Evolutionary conservation across 2,797 vertebrate genomes (phyloP).

Genomic region (Diplodus puntazzo): DNA sequence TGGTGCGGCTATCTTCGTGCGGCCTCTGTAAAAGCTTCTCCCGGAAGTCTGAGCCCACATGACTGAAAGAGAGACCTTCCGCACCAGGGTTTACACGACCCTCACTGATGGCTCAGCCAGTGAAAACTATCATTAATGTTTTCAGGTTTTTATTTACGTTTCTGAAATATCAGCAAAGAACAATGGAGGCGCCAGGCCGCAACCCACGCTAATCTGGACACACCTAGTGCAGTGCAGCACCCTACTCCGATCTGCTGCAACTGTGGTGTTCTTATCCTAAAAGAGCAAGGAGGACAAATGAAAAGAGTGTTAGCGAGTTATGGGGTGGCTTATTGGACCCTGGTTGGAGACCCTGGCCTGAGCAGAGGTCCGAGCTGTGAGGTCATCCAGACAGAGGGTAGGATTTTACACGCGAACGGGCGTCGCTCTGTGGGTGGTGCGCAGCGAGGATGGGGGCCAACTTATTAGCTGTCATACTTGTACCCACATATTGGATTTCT

Average conservation of each 20-base stretch:
- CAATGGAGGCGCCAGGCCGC: slow-evolving; percentile 76
- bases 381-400: slow-evolving; percentile 66
- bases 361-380: slow-evolving; percentile 64
- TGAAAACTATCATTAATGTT: slow-evolving; percentile 66
- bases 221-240: slow-evolving; percentile 59
- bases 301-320: slow-evolving; percentile 58
- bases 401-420: slow-evolving; percentile 60
- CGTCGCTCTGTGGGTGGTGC: slow-evolving; percentile 76
- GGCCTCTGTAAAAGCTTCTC: slow-evolving; percentile 60
- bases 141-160: slow-evolving; percentile 27
- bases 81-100: slow-evolving; percentile 58
- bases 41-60: slow-evolving; percentile 59
- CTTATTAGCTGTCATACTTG: slow-evolving; percentile 80
- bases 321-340: slow-evolving; percentile 55
- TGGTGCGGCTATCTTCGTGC: slow-evolving; percentile 56
- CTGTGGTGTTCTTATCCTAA: slow-evolving; percentile 35
- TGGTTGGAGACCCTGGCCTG: slow-evolving; percentile 52
- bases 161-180: slow-evolving; percentile 79
- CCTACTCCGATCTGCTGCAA: slow-evolving; percentile 40
- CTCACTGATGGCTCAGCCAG: slow-evolving; percentile 52
- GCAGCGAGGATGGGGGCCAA: slow-evolving; percentile 62
- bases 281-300: slow-evolving; percentile 49
- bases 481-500: slow-evolving; percentile 81
- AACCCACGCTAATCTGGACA: slow-evolving; percentile 71
- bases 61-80: slow-evolving; percentile 62